Evolutionary conservation across 2,888 invertebrate species (phyloP).

Genomic region (Dryadula phaetusa): DNA sequence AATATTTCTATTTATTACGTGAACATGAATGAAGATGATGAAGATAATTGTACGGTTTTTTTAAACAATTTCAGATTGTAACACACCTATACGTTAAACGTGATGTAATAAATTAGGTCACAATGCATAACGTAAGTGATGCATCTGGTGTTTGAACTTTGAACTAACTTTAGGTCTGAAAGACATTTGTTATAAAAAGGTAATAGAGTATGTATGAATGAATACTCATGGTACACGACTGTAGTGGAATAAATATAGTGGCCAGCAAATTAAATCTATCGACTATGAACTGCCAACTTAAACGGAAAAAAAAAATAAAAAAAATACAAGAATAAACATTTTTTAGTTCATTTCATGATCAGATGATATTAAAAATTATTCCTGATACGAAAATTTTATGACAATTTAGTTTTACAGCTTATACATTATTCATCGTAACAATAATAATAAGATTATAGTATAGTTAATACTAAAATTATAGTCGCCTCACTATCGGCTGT

Average conservation of each 20-base stretch:
- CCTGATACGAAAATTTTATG: no score
- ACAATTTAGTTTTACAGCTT: no score
- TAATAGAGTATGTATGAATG: background rate
- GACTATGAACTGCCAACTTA: no score
- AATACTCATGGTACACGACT: no score
- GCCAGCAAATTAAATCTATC: no score
- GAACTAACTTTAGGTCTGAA: background rate
- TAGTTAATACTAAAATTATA: background rate
- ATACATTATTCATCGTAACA: no score
- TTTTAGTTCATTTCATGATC: no score
- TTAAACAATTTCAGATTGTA: background rate
- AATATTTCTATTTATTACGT: background rate
- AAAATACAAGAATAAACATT: no score
- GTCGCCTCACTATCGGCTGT: background rate
- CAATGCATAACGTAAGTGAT: background rate
- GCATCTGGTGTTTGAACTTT: slow-evolving; percentile 8
- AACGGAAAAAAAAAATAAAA: no score
- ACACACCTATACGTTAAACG: background rate
- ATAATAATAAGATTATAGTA: no score
- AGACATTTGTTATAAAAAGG: background rate
- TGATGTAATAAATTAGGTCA: slow-evolving; percentile 1
- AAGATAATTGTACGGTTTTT: background rate
- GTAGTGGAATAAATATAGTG: no score
- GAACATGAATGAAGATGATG: background rate
- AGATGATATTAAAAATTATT: no score